These are phyloP conservation scores for Microplitis demolitor DNA, from an alignment of 1,140 invertebrate genomes.

Conservation along the genomic window DNA sequence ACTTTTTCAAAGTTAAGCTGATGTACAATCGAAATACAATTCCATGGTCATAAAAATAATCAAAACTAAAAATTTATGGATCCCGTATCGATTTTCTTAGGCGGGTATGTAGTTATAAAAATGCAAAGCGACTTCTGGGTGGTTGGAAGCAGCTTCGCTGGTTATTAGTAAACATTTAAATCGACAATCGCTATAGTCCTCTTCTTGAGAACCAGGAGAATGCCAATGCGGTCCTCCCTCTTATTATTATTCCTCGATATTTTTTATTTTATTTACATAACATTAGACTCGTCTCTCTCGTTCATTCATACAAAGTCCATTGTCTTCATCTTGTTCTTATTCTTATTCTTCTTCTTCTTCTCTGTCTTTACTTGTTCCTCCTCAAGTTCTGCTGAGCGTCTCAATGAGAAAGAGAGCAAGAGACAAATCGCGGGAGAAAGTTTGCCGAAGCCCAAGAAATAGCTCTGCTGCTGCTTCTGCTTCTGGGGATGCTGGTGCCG, in stretches of 20 bases:
- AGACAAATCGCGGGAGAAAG: neutral
- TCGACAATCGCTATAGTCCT: slow-evolving; percentile 55
- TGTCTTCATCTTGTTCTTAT: slow-evolving; percentile 6
- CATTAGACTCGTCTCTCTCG: slow-evolving; percentile 28
- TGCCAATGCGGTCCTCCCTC: slow-evolving; percentile 25
- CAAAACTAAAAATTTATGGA: too few species aligned
- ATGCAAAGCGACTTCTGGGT: slow-evolving; percentile 62
- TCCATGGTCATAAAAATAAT: too few species aligned
- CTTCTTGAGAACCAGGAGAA: slow-evolving; percentile 37
- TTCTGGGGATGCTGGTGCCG: neutral
- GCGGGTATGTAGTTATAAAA: slow-evolving; percentile 58
- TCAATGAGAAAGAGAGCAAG: neutral
- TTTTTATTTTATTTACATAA: neutral
- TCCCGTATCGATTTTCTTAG: slow-evolving; percentile 40
- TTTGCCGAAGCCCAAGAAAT: too few species aligned
- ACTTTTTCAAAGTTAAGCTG: too few species aligned
- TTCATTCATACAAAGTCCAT: slow-evolving; percentile 20
- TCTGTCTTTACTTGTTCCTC: slow-evolving; percentile 13
- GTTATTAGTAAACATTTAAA: slow-evolving; percentile 65
- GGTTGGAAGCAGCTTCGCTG: slow-evolving; percentile 58
- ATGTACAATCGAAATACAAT: too few species aligned
- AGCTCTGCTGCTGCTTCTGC: neutral
- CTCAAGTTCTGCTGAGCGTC: neutral
- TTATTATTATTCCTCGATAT: neutral
- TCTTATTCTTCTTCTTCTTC: slow-evolving; percentile 19